Percentiles rank a stretch among this genome's conserved stretches.
These are phyloP conservation scores for Trichogramma pretiosum DNA, from an alignment of 1,140 invertebrate species.

Conservation along the genomic window DNA sequence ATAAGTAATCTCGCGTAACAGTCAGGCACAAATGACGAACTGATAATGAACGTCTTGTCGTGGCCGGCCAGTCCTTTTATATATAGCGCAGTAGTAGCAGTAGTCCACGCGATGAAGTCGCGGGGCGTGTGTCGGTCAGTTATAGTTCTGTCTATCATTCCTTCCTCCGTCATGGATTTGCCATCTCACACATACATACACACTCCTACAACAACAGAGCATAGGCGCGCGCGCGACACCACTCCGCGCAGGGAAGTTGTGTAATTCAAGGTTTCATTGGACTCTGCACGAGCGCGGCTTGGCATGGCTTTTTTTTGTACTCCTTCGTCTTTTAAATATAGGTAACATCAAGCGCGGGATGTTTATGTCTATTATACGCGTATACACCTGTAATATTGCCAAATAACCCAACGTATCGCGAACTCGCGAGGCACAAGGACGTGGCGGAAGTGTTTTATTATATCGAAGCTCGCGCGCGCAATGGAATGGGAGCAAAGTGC, in stretches of 20 bases:
- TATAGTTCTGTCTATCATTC: no score
- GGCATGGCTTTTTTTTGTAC: no score
- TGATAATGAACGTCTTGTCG: slow-evolving; percentile 6
- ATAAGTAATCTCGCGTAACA: background rate
- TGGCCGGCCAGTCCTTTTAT: slow-evolving; percentile 15
- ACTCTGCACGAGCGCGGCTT: slow-evolving; percentile 6
- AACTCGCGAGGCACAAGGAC: slow-evolving; percentile 12
- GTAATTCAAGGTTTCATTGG: slow-evolving; percentile 38
- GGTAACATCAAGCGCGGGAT: no score
- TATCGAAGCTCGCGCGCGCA: no score
- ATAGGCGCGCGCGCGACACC: background rate
- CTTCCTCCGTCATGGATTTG: no score
- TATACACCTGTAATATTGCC: slow-evolving; percentile 18
- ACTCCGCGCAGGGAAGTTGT: slow-evolving; percentile 24
- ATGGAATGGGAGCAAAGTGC: background rate
- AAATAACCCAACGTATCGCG: slow-evolving; percentile 13
- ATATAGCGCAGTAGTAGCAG: background rate
- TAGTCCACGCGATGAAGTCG: no score
- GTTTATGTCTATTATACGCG: no score
- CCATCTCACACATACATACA: no score
- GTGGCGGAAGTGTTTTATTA: background rate
- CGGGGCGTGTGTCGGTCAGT: slow-evolving; percentile 8
- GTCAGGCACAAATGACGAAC: slow-evolving; percentile 7
- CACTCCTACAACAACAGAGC: no score
- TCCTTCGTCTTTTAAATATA: no score